Base-by-base conservation (phyloP, 1,140 invertebrate species). In the Amyelois transitella region DNA sequence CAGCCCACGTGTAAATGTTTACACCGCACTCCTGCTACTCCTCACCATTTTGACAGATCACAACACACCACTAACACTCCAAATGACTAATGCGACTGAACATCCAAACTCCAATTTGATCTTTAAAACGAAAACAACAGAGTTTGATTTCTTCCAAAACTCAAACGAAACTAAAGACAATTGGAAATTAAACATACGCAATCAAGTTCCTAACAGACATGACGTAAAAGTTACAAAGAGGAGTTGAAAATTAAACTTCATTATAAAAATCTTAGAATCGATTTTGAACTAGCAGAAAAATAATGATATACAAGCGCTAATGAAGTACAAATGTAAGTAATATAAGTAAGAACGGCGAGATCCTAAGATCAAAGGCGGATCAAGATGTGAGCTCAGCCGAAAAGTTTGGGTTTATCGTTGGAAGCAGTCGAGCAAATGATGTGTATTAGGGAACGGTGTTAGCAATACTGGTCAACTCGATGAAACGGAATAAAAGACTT, bases 331-430 rank as follows among this genome's bases (percentile, higher is more conserved):
- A 66, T 66, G 64, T 62, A 64, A 71, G 74, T 75, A 75, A 79
- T 79, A 80, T 83, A 81, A 80, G 71, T 83, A 76, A 83, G 75
- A 66, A 82, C 75, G 78, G 77, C 75, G 77, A 75, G 77, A 81
- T 85, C 69, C 60, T 21, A 69, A 86, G 77, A 86, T 86, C 80
- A 86, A 86, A 83, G 80, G 61, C 64, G 71, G 72, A 81, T 80
- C 75, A 73, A 74, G 73, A 77, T 76, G 69, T 64, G 59, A 51
- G 56, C 22, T 62, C 47, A 58, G 60, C 54, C 58, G 54, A 58
- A 67, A 67, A 38, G 58, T 44, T 43, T 77, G 32, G 32, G 32
- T 83, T 83, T 75, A 71, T 74, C 60, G 54, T 80, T 6, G 32
- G 12, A 14, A 14, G 32, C 32, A 38, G 32, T 14, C 32, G 32